Evolutionary conservation across 2,888 invertebrate genomes (phyloP).

Genomic region (Pyrocoelia pectoralis): DNA sequence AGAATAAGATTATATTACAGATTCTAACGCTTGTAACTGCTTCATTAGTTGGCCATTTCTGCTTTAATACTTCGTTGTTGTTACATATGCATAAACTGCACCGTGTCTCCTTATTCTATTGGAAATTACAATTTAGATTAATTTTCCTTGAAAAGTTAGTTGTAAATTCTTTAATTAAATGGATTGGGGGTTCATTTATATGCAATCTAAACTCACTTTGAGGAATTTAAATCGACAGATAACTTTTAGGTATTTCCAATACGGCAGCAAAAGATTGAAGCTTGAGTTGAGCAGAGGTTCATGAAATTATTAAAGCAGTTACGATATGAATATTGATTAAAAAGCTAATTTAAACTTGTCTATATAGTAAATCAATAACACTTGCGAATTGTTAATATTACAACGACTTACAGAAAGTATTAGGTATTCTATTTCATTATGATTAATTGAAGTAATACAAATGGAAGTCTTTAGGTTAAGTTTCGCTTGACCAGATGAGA

Average conservation of each 20-base stretch:
- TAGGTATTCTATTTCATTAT: no score
- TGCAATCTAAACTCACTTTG: slow-evolving; percentile 20
- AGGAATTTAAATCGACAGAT: slow-evolving; percentile 11
- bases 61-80: slow-evolving; percentile 37
- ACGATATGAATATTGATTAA: slow-evolving; percentile 2
- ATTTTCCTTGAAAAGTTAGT: slow-evolving; percentile 40
- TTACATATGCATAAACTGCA: slow-evolving; percentile 51
- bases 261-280: slow-evolving; percentile 7
- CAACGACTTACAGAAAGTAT: no score
- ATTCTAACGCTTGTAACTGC: slow-evolving; percentile 45
- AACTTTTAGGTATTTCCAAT: slow-evolving; percentile 12
- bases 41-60: slow-evolving; percentile 43
- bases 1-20: slow-evolving; percentile 49
- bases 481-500: no score
- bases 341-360: no score
- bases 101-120: slow-evolving; percentile 38
- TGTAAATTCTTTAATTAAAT: slow-evolving; percentile 40
- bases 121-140: slow-evolving; percentile 47
- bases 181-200: slow-evolving; percentile 15
- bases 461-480: no score
- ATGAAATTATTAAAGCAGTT: slow-evolving; percentile 6
- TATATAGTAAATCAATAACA: no score
- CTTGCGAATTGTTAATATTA: no score
- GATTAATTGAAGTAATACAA: no score
- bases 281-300: not conserved